phyloP scores from a whole-genome alignment of 64 coral and sea anemone genomes.

The Anthopleura sola region DNA sequence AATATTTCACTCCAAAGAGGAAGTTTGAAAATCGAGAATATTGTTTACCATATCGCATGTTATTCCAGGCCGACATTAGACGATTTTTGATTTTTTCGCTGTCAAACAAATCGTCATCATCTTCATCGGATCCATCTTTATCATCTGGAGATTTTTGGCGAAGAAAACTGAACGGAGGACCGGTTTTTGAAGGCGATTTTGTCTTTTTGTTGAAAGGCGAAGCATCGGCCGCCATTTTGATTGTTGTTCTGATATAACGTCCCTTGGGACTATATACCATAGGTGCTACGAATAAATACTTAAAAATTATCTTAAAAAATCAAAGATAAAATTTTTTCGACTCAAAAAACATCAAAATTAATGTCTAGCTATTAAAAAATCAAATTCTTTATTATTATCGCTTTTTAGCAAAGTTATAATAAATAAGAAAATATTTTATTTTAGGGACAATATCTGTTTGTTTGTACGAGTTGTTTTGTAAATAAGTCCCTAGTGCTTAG shows the following conservation, averaged over 20 bases:
- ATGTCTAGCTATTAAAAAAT: background rate
- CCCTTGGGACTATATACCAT: background rate
- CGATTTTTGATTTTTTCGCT: slow-evolving; percentile 78
- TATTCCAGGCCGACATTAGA: slow-evolving; percentile 79
- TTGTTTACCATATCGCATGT: slow-evolving; percentile 65
- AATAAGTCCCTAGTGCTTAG: background rate
- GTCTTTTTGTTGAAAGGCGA: background rate
- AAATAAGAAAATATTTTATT: background rate
- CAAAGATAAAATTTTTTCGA: background rate
- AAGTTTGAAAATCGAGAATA: background rate
- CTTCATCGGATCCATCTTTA: slow-evolving; percentile 62
- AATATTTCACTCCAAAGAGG: background rate
- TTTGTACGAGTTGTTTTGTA: background rate
- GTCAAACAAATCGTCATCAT: slow-evolving; percentile 89
- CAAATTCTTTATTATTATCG: background rate
- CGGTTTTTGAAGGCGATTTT: slow-evolving; percentile 4
- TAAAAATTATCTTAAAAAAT: no score
- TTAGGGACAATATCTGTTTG: background rate
- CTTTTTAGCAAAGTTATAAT: background rate
- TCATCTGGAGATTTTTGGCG: slow-evolving; percentile 46
- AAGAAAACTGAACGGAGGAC: background rate
- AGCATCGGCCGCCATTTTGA: slow-evolving; percentile 48
- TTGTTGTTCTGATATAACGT: background rate
- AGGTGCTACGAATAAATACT: background rate
- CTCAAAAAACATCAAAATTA: no score